Evolutionary conservation across 2,888 invertebrate genomes (phyloP).

Genomic region (Nemurella pictetii): DNA sequence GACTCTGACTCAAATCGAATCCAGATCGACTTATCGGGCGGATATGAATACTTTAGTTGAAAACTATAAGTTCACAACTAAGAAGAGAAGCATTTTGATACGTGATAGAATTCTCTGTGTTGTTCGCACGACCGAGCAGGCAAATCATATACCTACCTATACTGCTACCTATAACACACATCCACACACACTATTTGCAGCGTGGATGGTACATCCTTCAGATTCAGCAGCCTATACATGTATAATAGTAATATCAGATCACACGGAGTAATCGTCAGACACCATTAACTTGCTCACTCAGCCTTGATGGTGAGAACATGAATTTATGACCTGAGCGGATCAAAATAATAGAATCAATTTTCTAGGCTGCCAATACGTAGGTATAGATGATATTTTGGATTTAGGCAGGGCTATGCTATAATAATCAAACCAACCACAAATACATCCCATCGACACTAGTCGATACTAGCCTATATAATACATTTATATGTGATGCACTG

Average conservation of each 20-base stretch:
- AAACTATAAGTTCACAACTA: conserved; percentile 13
- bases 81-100: background rate
- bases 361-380: background rate
- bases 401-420: background rate
- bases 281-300: conserved; percentile 18
- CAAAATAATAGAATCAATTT: conserved; percentile 21
- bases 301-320: conserved; percentile 21
- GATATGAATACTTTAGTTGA: conserved; percentile 16
- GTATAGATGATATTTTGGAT: background rate
- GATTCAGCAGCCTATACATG: conserved; percentile 6
- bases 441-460: background rate
- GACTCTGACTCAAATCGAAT: background rate
- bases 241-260: conserved; percentile 11
- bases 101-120: conserved; percentile 13
- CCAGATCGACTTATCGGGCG: background rate
- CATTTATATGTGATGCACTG: background rate
- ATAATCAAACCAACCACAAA: background rate
- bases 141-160: conserved; percentile 18
- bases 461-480: background rate
- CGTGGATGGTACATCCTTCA: background rate
- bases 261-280: conserved; percentile 14
- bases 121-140: background rate
- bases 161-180: background rate
- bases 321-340: conserved; percentile 21
- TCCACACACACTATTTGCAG: conserved; percentile 18